Evolutionary conservation across 2,797 vertebrate genomes (phyloP).

Genomic region (Champsocephalus esox): DNA sequence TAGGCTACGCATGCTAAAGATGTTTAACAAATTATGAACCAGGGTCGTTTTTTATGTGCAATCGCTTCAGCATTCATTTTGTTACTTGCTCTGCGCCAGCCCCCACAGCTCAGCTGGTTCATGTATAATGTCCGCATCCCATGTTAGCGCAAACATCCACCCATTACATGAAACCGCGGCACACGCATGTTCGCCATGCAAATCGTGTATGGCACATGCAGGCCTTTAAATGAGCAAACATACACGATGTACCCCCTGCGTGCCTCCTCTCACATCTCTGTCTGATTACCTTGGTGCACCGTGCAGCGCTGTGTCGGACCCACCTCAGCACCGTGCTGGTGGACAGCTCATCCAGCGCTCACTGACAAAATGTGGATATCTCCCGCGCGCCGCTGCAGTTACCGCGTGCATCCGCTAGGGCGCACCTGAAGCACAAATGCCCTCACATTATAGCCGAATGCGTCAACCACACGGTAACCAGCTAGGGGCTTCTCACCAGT

Average conservation of each 20-base stretch:
- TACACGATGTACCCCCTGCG: constrained; percentile 17
- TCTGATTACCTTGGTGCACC: constrained; percentile 62
- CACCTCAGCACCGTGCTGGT: constrained; percentile 61
- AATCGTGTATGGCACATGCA: constrained; percentile 50
- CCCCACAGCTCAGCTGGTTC: constrained; percentile 53
- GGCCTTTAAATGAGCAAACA: constrained; percentile 29
- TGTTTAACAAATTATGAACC: constrained; percentile 1
- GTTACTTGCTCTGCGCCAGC: constrained; percentile 53
- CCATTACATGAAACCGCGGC: constrained; percentile 49
- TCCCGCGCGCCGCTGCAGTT: constrained; percentile 53
- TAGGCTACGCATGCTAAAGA: constrained; percentile 4
- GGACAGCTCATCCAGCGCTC: constrained; percentile 66
- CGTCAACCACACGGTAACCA: constrained; percentile 81
- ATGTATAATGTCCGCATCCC: constrained; percentile 69
- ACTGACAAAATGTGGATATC: constrained; percentile 43
- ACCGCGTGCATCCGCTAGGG: constrained; percentile 54
- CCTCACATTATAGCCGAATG: constrained; percentile 81
- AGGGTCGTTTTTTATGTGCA: constrained; percentile 14
- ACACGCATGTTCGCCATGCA: constrained; percentile 54
- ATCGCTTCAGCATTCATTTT: constrained; percentile 41
- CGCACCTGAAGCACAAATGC: constrained; percentile 69
- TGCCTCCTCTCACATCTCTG: constrained; percentile 16
- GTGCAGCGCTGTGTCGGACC: constrained; percentile 47
- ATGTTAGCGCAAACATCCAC: constrained; percentile 64
- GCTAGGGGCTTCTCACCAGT: constrained; percentile 77